Conservation (phyloP, 1,140 invertebrate species). For the Chironomus striatipennis region DNA sequence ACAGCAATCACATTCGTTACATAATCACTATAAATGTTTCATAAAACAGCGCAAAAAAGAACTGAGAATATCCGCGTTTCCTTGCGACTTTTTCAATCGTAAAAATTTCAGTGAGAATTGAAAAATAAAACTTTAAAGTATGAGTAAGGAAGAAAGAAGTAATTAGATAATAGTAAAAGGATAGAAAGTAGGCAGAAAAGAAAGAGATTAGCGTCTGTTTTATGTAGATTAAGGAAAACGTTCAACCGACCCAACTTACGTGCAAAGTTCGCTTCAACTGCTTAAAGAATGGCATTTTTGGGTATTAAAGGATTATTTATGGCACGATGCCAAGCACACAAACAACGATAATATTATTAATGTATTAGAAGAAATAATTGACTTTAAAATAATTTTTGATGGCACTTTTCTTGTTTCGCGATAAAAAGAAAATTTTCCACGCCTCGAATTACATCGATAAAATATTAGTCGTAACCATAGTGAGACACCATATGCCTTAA, state of each 20-base stretch:
- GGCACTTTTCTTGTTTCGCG: slow-evolving; percentile 13
- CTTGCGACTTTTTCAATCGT: too few relatives aligned
- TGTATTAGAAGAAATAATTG: slow-evolving; percentile 22
- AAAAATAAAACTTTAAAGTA: too few relatives aligned
- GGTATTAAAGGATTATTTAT: slow-evolving; percentile 16
- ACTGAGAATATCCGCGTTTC: too few relatives aligned
- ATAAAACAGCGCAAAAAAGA: too few relatives aligned
- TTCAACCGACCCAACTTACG: background rate
- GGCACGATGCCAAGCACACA: slow-evolving; percentile 17
- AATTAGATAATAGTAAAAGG: too few relatives aligned
- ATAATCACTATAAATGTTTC: too few relatives aligned
- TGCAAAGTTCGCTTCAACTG: slow-evolving; percentile 15
- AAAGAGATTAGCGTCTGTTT: too few relatives aligned
- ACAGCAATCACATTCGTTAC: too few relatives aligned
- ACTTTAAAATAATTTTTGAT: slow-evolving; percentile 18
- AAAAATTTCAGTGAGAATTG: too few relatives aligned
- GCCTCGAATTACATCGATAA: background rate
- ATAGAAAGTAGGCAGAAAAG: too few relatives aligned
- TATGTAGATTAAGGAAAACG: too few relatives aligned
- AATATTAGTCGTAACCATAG: background rate
- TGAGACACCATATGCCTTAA: background rate
- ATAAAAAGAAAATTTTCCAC: background rate
- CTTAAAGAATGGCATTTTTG: slow-evolving; percentile 19
- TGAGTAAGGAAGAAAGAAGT: too few relatives aligned
- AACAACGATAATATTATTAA: slow-evolving; percentile 22